Evolutionary conservation across 2,888 invertebrate species (phyloP).

Genomic region (Leptarthrus brevirostris): DNA sequence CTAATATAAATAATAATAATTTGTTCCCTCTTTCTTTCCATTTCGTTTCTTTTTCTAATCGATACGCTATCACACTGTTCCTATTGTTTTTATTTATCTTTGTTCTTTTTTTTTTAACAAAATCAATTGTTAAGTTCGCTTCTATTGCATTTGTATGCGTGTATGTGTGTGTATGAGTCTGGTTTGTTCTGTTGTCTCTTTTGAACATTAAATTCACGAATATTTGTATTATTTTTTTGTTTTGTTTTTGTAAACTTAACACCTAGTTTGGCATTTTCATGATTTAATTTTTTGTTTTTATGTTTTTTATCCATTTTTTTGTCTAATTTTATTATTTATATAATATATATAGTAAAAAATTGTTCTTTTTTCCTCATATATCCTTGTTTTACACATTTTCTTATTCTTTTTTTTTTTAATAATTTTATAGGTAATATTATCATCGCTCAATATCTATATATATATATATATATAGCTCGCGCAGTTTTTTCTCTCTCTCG

Average conservation of each 20-base stretch:
- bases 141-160: neutral
- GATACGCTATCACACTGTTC: too few species aligned
- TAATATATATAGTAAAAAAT: constrained; percentile 41
- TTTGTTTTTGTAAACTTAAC: constrained; percentile 19
- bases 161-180: neutral
- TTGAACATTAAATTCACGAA: constrained; percentile 26
- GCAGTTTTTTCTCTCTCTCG: too few species aligned
- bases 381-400: constrained; percentile 31
- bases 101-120: neutral
- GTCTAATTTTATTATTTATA: constrained; percentile 26
- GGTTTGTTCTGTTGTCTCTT: neutral
- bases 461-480: too few species aligned
- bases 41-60: too few species aligned
- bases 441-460: constrained; percentile 33
- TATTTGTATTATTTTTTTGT: neutral
- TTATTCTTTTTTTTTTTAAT: neutral
- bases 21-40: too few species aligned
- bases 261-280: constrained; percentile 45
- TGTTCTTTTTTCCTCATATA: constrained; percentile 17
- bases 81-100: too few species aligned
- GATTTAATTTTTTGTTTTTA: constrained; percentile 20
- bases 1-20: too few species aligned
- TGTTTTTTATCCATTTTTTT: neutral
- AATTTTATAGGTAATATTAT: constrained; percentile 22
- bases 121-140: neutral